Evolutionary conservation across 2,113 vertebrate species (phyloP), one percentile per base, ranked within the genome.

Genomic region (Hydrochoerus hydrochaeris): DNA sequence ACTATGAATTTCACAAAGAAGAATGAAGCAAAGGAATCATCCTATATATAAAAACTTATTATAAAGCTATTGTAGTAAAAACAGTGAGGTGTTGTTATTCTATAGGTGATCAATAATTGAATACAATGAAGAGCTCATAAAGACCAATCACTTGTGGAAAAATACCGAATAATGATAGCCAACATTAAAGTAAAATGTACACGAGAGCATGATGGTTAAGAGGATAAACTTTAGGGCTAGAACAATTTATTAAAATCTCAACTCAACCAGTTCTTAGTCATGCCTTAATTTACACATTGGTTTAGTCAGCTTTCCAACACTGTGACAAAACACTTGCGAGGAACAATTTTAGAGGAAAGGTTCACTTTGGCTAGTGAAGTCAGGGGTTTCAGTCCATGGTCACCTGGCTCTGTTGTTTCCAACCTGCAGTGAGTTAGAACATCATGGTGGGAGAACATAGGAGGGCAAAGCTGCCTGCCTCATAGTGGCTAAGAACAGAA

Each of bases 61-160:
- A 86, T 41, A 95, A 86, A 85, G 20, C 63, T 62, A 77, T 8
- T 28, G 9, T 44, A 73, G 90, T 65, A 85, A 88, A 95, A 88
- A 75, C 14, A 85, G 22, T 75, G 41, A 14, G 1, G 73, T 22
- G n/a, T 38, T 87, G 10, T 46, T n/a, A 38, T 44, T 63, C 41
- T 32, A 49, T 52, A 35, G 32, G 41, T 85, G 52, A 49, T 24
- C 91, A 86, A 78, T 2, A 75, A 12, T 75, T 54, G 10, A 67
- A 83, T 14, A 73, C 82, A 69, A 62, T 44, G 28, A 73, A 82
- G 71, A 77, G 44, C 20, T 83, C 58, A 44, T 71, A 92, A 69
- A 71, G 22, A 71, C 32, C n/a, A 85, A 85, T 5, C 5, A 63
- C 35, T 58, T 75, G 57, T 88, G 32, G 20, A 85, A 88, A 54